These are phyloP conservation scores for Lepilemur ruficaudatus DNA, from an alignment of 2,797 vertebrate genomes.

Conservation along the genomic window DNA sequence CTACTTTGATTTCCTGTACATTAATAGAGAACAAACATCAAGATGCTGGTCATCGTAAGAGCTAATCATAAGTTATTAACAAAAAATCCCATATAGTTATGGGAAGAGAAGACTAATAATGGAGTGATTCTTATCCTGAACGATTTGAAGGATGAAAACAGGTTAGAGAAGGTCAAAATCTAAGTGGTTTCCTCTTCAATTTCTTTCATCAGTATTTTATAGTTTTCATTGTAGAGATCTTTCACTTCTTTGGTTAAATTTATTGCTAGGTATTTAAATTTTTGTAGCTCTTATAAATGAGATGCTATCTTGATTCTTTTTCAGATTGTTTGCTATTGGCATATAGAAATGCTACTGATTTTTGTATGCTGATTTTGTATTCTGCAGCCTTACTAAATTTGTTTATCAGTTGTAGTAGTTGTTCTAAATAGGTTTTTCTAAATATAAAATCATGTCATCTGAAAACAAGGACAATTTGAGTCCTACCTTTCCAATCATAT, in stretches of 20 bases:
- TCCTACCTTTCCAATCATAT: not conserved
- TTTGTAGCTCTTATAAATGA: not conserved
- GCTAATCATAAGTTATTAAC: not conserved
- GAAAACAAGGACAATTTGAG: not conserved
- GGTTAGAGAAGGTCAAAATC: not conserved
- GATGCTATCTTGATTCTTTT: not conserved
- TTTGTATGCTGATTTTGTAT: not conserved
- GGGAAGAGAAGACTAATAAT: not conserved
- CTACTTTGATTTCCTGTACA: not conserved
- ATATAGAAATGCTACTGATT: not conserved
- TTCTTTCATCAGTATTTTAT: not conserved
- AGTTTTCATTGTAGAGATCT: not conserved
- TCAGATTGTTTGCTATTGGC: not conserved
- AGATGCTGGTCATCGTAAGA: not conserved
- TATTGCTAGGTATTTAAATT: not conserved
- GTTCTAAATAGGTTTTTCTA: not conserved
- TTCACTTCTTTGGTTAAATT: not conserved
- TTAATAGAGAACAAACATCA: slow-evolving; percentile 7
- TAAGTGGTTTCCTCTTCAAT: not conserved
- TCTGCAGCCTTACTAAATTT: not conserved
- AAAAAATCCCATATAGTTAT: not conserved
- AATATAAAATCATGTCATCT: not conserved
- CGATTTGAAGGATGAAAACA: not conserved
- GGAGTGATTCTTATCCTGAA: not conserved
- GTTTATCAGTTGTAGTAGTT: not conserved